Conservation (phyloP, 2,888 invertebrate genomes). For the Conomelus anceps region DNA sequence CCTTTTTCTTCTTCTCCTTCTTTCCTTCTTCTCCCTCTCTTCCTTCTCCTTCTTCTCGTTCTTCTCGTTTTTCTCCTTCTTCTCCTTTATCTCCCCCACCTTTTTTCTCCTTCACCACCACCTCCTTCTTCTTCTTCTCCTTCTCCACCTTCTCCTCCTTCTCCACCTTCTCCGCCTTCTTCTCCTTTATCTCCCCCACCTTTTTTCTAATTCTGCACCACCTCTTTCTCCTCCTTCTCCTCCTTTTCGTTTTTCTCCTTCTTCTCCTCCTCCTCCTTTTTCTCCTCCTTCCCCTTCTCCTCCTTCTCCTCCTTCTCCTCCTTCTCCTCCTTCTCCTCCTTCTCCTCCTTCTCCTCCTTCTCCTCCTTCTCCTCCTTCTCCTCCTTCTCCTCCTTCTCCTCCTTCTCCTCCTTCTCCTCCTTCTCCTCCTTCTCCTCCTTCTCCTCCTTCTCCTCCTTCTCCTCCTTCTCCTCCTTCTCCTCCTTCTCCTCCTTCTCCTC, state of each 20-base stretch:
- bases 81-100: neutral
- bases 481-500: neutral
- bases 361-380: neutral
- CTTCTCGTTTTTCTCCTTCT: neutral
- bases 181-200: too few species aligned
- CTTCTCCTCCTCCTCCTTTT: neutral
- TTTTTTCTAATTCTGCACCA: too few species aligned
- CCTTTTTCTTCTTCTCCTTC: neutral
- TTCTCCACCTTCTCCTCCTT: neutral
- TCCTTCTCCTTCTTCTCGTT: neutral
- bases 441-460: neutral
- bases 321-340: neutral
- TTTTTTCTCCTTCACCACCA: neutral
- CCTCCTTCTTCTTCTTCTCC: neutral
- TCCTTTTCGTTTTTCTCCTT: neutral
- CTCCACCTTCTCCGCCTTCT: neutral
- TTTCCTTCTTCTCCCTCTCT: slow-evolving; percentile 7
- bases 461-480: neutral
- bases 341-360: neutral
- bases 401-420: neutral
- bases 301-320: neutral
- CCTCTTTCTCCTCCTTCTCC: neutral
- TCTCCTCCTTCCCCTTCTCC: neutral
- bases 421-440: neutral
- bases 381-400: neutral